Evolutionary conservation across 1,140 invertebrate genomes (phyloP).

Genomic region (Copidosoma floridanum): DNA sequence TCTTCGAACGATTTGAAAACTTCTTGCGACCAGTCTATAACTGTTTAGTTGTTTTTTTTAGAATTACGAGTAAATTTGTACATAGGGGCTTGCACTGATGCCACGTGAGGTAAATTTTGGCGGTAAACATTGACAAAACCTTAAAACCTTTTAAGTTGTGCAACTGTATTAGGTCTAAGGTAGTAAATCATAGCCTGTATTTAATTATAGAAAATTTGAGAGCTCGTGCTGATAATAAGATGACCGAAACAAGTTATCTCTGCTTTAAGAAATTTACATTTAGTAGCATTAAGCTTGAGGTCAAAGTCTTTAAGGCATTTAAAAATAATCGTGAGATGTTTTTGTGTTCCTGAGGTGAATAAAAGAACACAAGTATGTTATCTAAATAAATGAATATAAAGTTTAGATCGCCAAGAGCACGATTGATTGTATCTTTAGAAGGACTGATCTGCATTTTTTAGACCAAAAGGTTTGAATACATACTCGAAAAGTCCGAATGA

Average conservation of each 20-base stretch:
- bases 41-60: not conserved
- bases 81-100: not conserved
- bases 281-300: not conserved
- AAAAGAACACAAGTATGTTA: too few species aligned
- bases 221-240: not conserved
- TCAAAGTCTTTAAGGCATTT: not conserved
- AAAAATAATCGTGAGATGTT: not conserved
- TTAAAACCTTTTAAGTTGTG: not conserved
- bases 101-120: not conserved
- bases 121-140: not conserved
- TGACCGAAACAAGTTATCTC: not conserved
- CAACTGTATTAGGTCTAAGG: not conserved
- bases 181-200: not conserved
- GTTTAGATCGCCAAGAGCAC: not conserved
- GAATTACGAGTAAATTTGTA: not conserved
- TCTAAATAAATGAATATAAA: not conserved
- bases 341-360: not conserved
- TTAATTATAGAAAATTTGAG: not conserved
- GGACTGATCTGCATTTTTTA: too few species aligned
- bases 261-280: not conserved
- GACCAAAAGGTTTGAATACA: not conserved
- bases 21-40: not conserved
- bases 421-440: slow-evolving; percentile 1
- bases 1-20: not conserved
- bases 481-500: slow-evolving; percentile 1